A percentile compares a stretch with the other conserved stretches of the same genome.
phyloP scores from a whole-genome alignment of 2,888 invertebrate genomes.

The Exocentrus adspersus region DNA sequence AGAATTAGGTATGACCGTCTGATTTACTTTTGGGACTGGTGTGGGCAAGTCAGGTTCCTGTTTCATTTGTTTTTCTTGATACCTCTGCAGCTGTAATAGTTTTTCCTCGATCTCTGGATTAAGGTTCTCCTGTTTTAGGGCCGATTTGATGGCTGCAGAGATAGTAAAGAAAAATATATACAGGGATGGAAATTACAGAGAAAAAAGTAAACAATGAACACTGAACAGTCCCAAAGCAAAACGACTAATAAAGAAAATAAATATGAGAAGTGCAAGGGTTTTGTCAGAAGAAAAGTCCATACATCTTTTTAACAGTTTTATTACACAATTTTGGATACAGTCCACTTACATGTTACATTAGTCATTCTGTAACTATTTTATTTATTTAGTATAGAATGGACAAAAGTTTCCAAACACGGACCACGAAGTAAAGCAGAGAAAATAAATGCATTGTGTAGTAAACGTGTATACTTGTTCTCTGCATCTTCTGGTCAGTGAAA shows the following conservation, averaged over 20 bases:
- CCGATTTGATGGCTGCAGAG: slow-evolving; percentile 84
- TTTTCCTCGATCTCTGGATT: slow-evolving; percentile 95
- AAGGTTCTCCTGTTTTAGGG: slow-evolving; percentile 89
- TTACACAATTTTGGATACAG: slow-evolving; percentile 51
- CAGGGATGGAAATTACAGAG: slow-evolving; percentile 41
- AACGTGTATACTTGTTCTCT: slow-evolving; percentile 17
- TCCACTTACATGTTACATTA: slow-evolving; percentile 47
- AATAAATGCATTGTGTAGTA: not conserved
- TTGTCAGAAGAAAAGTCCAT: slow-evolving; percentile 51
- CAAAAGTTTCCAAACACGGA: slow-evolving; percentile 46
- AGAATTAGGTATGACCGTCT: slow-evolving; percentile 53
- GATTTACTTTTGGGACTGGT: slow-evolving; percentile 54
- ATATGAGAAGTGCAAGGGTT: slow-evolving; percentile 55
- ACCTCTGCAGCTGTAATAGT: slow-evolving; percentile 85
- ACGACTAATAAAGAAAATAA: slow-evolving; percentile 55
- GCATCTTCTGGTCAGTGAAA: slow-evolving; percentile 17
- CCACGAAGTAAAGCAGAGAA: slow-evolving; percentile 25
- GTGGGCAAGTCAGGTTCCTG: slow-evolving; percentile 47
- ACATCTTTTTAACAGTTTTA: slow-evolving; percentile 50
- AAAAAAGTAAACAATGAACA: slow-evolving; percentile 43
- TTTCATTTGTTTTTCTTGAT: slow-evolving; percentile 85
- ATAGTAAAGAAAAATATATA: slow-evolving; percentile 37
- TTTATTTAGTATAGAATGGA: slow-evolving; percentile 28
- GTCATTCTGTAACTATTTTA: slow-evolving; percentile 42
- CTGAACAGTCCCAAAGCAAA: slow-evolving; percentile 56